phyloP scores from a whole-genome alignment of 2,797 vertebrate genomes.

The Paramormyrops hopkinsi region DNA sequence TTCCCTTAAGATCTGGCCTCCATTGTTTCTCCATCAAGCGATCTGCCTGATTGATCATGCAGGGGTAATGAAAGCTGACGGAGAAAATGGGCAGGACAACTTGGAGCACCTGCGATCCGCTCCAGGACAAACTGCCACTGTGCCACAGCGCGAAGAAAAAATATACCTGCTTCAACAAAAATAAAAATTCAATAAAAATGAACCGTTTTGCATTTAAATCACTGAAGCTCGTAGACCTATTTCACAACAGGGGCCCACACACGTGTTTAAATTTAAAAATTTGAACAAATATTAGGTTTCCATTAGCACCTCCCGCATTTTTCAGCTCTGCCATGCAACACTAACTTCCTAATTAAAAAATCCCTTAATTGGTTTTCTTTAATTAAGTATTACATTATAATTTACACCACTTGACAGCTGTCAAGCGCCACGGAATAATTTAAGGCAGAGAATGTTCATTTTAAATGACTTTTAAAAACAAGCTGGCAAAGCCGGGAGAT shows the following conservation, averaged over 20 bases:
- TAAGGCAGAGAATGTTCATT: slow-evolving; percentile 20
- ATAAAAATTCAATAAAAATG: not conserved
- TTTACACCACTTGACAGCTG: slow-evolving; percentile 44
- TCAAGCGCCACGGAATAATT: slow-evolving; percentile 26
- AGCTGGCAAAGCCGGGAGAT: slow-evolving; percentile 13
- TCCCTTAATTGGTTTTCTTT: slow-evolving; percentile 55
- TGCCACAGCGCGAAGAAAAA: not conserved
- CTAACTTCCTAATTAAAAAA: slow-evolving; percentile 26
- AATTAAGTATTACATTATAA: slow-evolving; percentile 53
- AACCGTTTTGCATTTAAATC: not conserved
- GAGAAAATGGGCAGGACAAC: not conserved
- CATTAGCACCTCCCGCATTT: not conserved
- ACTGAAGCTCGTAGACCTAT: not conserved
- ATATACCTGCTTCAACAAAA: not conserved
- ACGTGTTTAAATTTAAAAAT: not conserved
- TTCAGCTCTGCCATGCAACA: slow-evolving; percentile 19
- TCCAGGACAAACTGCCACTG: not conserved
- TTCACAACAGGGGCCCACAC: not conserved
- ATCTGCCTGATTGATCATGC: not conserved
- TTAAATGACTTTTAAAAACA: slow-evolving; percentile 21
- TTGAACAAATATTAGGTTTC: not conserved
- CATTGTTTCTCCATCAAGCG: not conserved
- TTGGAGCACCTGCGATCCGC: not conserved
- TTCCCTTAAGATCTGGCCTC: not conserved
- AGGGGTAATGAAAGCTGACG: not conserved